Base-by-base conservation (phyloP, 2,113 vertebrate species). In the Struthio camelus region DNA sequence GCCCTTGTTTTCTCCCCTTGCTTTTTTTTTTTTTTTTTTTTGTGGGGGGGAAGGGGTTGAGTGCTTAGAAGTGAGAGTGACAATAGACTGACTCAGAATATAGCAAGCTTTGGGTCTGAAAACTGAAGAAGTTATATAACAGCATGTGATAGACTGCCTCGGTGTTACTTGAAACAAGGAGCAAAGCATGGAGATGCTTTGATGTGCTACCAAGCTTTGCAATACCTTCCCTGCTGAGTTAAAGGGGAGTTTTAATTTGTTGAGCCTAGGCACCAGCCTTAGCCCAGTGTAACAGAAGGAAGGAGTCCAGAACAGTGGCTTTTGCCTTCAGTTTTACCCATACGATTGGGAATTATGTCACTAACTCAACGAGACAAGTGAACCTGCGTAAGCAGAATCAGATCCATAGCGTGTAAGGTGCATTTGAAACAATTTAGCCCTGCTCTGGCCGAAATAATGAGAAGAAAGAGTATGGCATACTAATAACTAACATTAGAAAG, bases 141-240 rank as follows among this genome's bases (percentile, higher is more conserved):
- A 91, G 95, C 79, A 5, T 22, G 66, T 58, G 85, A n/a, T 18
- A 91, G 93, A 72, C 53, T 69, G 8, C 53, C 5, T 1, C 6
- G 11, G 53, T 82, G 62, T 65, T 46, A 94, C 58, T 38, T 85
- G 85, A 91, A 85, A 91, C 0, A 10, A 58, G 81, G 44, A 89
- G 75, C 79, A 64, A 93, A 24, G 70, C 30, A 6, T 24, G 18
- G 62, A 83, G 59, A 4, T 28, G 42, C 94, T 94, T 93, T 95
- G 87, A 96, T 93, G 87, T 71, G 67, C 78, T 80, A 73, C 92
- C 78, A 94, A 93, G 92, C 93, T 89, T 51, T 83, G 89, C 62
- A 54, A 3, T 19, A 5, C 67, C 89, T 93, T 86, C 72, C 91
- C 94, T 87, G 80, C 82, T 76, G 91, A 80, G 81, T 48, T 82